A percentile compares a stretch with the other conserved stretches of the same genome.
Conservation (phyloP, 2,888 invertebrate species). For the Protula sp. region DNA sequence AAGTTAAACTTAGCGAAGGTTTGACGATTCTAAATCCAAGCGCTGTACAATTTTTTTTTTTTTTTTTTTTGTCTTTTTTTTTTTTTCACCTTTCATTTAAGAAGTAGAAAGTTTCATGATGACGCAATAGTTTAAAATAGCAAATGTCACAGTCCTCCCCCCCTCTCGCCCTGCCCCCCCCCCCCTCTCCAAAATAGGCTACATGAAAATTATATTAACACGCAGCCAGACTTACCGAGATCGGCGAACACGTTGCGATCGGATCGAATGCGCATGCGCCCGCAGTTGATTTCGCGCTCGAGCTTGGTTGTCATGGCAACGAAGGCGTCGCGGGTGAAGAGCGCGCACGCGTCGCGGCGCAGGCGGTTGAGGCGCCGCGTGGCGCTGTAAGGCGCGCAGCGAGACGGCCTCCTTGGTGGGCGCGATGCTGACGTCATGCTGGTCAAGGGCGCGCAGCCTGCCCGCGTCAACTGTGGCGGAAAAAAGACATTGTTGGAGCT, state of each 20-base stretch:
- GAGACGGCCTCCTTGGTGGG: slow-evolving; percentile 53
- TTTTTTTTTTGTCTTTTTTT: too few species aligned
- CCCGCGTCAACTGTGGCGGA: slow-evolving; percentile 43
- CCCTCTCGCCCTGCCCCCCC: too few species aligned
- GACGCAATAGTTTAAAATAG: too few species aligned
- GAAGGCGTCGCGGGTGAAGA: slow-evolving; percentile 64
- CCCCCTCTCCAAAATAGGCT: too few species aligned
- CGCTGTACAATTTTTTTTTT: too few species aligned
- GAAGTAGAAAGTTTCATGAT: too few species aligned
- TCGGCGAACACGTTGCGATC: slow-evolving; percentile 80
- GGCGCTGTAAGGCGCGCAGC: slow-evolving; percentile 49
- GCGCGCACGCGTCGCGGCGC: slow-evolving; percentile 56
- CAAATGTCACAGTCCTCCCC: too few species aligned
- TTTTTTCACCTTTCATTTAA: too few species aligned
- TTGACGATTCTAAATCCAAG: too few species aligned
- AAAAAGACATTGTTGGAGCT: slow-evolving; percentile 2
- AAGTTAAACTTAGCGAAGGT: too few species aligned
- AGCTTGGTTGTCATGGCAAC: slow-evolving; percentile 65
- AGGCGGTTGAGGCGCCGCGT: slow-evolving; percentile 48
- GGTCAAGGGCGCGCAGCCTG: slow-evolving; percentile 27
- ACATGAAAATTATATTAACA: too few species aligned
- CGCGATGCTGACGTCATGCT: slow-evolving; percentile 29
- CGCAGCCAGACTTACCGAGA: too few species aligned
- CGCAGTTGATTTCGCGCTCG: slow-evolving; percentile 68
- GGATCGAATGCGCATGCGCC: slow-evolving; percentile 67